phyloP scores from a whole-genome alignment of 2,888 invertebrate genomes.

The Hyppa rectilinea region DNA sequence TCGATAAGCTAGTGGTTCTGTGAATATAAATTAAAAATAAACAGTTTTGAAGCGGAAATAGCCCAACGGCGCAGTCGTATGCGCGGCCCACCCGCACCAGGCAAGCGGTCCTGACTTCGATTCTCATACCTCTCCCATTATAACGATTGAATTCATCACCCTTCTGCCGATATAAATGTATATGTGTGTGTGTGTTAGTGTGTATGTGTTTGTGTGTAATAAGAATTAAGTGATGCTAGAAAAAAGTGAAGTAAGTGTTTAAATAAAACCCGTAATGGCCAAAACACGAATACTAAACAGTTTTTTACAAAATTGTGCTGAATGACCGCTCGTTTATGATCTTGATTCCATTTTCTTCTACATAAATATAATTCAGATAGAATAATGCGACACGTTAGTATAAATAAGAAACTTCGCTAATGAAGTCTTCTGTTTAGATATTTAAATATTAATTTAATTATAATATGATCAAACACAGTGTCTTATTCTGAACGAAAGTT shows the following conservation, averaged over 20 bases:
- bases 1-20: background rate
- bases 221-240: background rate
- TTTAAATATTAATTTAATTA: conserved; percentile 23
- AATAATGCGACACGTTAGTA: background rate
- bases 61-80: no score
- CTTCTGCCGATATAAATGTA: background rate
- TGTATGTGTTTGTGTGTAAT: no score
- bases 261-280: background rate
- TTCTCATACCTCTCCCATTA: no score
- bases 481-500: conserved; percentile 6
- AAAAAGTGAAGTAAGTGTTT: background rate
- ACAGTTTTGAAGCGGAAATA: background rate
- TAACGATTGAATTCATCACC: background rate
- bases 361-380: conserved; percentile 16
- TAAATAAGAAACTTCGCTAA: no score
- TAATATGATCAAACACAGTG: conserved; percentile 28
- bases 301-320: background rate
- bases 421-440: no score
- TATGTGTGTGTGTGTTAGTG: no score
- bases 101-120: background rate
- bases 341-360: background rate
- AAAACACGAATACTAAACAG: background rate
- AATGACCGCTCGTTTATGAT: background rate
- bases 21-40: background rate
- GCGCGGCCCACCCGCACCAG: background rate